Base-by-base conservation (phyloP, 64 coral and sea anemone genomes). In the Pocillopora verrucosa region DNA sequence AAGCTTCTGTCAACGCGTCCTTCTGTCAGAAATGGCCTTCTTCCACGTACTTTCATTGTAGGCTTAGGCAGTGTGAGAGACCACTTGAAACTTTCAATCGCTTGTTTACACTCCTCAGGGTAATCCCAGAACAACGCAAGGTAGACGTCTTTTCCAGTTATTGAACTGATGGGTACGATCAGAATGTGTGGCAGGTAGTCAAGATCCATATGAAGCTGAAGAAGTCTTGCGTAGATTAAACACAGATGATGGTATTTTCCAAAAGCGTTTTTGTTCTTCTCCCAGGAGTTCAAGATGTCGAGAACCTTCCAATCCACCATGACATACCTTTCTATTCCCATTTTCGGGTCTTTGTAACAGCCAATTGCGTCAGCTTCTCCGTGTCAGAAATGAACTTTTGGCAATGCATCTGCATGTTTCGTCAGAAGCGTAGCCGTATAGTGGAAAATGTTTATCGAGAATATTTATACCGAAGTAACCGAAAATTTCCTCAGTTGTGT, bases 181-280 rank as follows among this genome's bases (percentile, higher is more conserved):
- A 91, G n/a, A 59, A 62, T 84, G 58, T 67, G 37, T 0, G 80
- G 80, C 5, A 91, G 67, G 58, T 91, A 84, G 2, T 75, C 30
- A 76, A 91, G 89, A 91, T n/a, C n/a, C n/a, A n/a, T n/a, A n/a
- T n/a, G n/a, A n/a, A n/a, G n/a, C n/a, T n/a, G n/a, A n/a, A n/a
- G 59, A 22, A 91, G 80, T 36, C 59, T 56, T 36, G 80, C 89
- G 59, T 85, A 85, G 12, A 85, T 59, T 38, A 91, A 83, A 72
- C 89, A 91, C 72, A 84, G 89, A 17, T 91, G 89, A 58, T 84
- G 76, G 60, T 85, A 56, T 7, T 69, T 73, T 10, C 89, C 89
- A 15, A 10, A 84, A 2, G 67, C 25, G 36, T 85, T 37, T 13
- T 70, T 9, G 1, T 84, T 10, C 16, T 85, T 76, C 16, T 75